Percentiles rank a stretch among this genome's conserved stretches.
Conservation (phyloP, 1,140 invertebrate species). For the Phthorimaea operculella region DNA sequence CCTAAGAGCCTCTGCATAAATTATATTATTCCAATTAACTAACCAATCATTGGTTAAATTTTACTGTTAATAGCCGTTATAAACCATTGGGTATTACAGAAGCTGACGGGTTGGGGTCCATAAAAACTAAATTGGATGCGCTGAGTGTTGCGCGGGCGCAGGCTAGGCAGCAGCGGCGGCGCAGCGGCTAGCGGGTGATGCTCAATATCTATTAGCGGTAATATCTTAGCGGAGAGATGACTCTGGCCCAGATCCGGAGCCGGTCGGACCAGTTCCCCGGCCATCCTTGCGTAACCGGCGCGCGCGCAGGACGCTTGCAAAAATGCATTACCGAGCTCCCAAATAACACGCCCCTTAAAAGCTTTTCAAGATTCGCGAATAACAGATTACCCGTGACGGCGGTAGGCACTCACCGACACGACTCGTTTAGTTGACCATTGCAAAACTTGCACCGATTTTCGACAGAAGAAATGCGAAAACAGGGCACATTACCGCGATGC, state of each 20-base stretch:
- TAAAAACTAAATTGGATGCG: conserved; percentile 3
- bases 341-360: conserved; percentile 55
- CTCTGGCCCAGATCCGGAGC: conserved; percentile 60
- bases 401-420: conserved; percentile 19
- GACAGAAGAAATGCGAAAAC: conserved; percentile 43
- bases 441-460: conserved; percentile 52
- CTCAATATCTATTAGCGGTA: conserved; percentile 62
- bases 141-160: neutral
- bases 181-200: conserved; percentile 31
- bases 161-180: neutral
- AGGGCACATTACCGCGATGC: conserved; percentile 33
- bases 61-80: neutral
- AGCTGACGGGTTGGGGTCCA: neutral
- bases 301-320: conserved; percentile 44
- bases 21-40: too few relatives aligned
- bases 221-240: conserved; percentile 61
- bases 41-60: neutral
- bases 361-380: conserved; percentile 44
- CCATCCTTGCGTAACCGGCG: conserved; percentile 57
- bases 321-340: conserved; percentile 56
- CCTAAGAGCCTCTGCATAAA: too few relatives aligned
- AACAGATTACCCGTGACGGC: conserved; percentile 35
- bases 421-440: conserved; percentile 39
- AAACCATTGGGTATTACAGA: neutral
- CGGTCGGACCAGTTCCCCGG: conserved; percentile 57